Conservation (phyloP, 1,140 invertebrate species). For the Solen grandis region DNA sequence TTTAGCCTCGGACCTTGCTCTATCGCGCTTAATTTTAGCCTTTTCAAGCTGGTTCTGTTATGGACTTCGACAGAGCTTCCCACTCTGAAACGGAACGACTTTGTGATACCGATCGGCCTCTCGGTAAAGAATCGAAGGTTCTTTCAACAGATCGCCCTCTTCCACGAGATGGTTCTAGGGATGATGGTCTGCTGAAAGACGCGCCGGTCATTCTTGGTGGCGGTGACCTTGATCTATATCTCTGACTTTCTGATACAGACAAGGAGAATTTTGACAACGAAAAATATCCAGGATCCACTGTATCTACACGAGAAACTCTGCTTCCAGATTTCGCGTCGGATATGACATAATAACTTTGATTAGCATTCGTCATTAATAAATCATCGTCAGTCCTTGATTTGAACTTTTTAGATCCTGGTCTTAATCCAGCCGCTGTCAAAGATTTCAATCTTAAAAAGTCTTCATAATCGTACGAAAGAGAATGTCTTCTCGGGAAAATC, state of each 20-base stretch:
- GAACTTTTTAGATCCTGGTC: not conserved
- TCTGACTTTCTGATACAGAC: constrained; percentile 25
- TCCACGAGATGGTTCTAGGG: constrained; percentile 34
- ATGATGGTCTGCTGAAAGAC: constrained; percentile 13
- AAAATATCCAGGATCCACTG: constrained; percentile 50
- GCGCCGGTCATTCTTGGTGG: not conserved
- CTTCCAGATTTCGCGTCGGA: too few species aligned
- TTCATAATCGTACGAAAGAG: constrained; percentile 30
- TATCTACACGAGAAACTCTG: too few species aligned
- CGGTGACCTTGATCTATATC: not conserved
- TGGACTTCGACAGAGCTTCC: not conserved
- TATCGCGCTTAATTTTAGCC: not conserved
- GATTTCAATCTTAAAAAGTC: not conserved
- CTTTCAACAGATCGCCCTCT: too few species aligned
- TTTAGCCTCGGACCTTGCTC: not conserved
- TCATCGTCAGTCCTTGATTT: not conserved
- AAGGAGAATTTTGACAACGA: constrained; percentile 40
- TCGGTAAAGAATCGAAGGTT: too few species aligned
- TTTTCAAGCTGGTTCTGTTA: not conserved
- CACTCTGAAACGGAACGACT: not conserved
- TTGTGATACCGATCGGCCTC: too few species aligned
- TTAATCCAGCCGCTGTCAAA: not conserved
- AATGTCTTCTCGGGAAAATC: constrained; percentile 41
- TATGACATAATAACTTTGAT: too few species aligned
- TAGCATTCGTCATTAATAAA: too few species aligned